Evolutionary conservation across 2,888 invertebrate genomes (phyloP).

Genomic region (Trissolcus japonicus): DNA sequence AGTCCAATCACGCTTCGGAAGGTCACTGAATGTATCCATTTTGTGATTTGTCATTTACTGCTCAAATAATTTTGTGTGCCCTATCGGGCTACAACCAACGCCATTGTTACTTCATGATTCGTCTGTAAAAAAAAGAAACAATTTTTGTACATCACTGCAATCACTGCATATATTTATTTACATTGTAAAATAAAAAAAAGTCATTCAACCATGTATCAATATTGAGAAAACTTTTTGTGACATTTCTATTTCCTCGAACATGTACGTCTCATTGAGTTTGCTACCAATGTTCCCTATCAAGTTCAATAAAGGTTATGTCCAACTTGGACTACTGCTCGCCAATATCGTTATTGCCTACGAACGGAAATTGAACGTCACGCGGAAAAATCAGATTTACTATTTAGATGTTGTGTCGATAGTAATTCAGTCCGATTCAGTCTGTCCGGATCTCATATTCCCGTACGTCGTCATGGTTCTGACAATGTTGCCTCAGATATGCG

Average conservation of each 20-base stretch:
- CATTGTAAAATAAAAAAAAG: neutral
- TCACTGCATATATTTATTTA: neutral
- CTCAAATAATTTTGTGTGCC: slow-evolving; percentile 38
- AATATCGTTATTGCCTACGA: slow-evolving; percentile 5
- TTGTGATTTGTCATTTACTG: slow-evolving; percentile 11
- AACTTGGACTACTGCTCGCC: slow-evolving; percentile 20
- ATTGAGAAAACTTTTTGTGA: slow-evolving; percentile 34
- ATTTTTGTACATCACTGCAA: no score
- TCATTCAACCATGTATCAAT: neutral
- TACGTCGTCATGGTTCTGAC: neutral
- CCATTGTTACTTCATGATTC: slow-evolving; percentile 61
- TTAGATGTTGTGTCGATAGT: slow-evolving; percentile 12
- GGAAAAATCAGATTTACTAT: slow-evolving; percentile 17
- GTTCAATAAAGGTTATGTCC: slow-evolving; percentile 37
- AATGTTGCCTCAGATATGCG: neutral
- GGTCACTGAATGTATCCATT: slow-evolving; percentile 78
- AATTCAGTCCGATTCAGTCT: no score
- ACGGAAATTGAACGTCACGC: slow-evolving; percentile 42
- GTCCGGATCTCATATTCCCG: no score
- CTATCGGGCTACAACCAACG: slow-evolving; percentile 41
- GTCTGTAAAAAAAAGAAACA: slow-evolving; percentile 43
- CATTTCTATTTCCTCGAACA: slow-evolving; percentile 41
- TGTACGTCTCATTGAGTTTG: slow-evolving; percentile 5
- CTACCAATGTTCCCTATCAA: slow-evolving; percentile 13
- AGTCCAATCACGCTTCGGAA: slow-evolving; percentile 84